Base-by-base conservation (phyloP, 2,797 vertebrate species). In the Phrynocephalus vlangalii region DNA sequence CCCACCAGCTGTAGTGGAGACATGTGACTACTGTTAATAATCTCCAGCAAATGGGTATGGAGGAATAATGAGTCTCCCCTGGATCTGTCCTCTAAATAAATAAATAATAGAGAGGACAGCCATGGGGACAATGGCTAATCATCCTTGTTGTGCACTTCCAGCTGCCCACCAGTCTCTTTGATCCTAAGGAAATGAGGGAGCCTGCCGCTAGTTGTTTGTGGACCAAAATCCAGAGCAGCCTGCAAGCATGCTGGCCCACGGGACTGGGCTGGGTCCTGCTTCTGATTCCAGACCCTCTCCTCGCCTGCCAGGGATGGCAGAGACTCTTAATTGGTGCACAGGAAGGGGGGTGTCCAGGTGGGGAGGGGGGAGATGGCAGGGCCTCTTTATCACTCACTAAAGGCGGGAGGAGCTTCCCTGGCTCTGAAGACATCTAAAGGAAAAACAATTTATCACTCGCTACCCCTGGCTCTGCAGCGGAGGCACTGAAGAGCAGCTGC, bases 401-500 rank as follows among this genome's bases (percentile, higher is more conserved):
- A 88, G 90, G 88, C 70, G 83, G 87, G 88, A 94, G 94, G 93
- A 89, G 75, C 90, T 95, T 93, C 91, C 88, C 86, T 92, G 93
- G 94, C 90, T 90, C 92, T 92, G 93, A 94, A 90, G 92, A 92
- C 94, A 83, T 92, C 95, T 94, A 94, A 88, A 94, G 95, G 94
- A 93, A 96, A 78, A 96, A 82, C 93, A 91, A 93, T 96, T 96
- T 94, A 96, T 96, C 95, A 96, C 83, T 82, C 80, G 77, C 50
- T 79, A 76, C 81, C 63, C 85, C 71, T 83, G 86, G 90, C 94
- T 66, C 22, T 6, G 52, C 93, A 93, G 96, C 95, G 95, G 94
- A 94, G 89, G 86, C 93, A 85, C 91, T 83, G 94, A 95, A 92
- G 92, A 92, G 92, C 91, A 95, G 94, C 95, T 95, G 95, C 94